A percentile compares a stretch with the other conserved stretches of the same genome.
phyloP scores from a whole-genome alignment of 1,140 invertebrate genomes.

The Aphelenchoides fujianensis region DNA sequence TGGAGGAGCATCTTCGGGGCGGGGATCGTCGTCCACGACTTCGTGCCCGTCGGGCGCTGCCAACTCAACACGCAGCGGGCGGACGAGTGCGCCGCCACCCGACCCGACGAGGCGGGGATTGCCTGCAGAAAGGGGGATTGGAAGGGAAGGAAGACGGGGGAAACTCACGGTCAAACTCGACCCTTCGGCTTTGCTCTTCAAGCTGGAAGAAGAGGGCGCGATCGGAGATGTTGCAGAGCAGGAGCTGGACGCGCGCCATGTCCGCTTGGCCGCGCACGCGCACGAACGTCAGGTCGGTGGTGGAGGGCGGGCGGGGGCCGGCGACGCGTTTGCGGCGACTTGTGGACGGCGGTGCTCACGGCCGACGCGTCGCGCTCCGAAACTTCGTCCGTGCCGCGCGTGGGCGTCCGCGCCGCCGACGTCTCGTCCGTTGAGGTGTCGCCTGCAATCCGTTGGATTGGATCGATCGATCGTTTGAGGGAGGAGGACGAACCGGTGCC shows the following conservation, averaged over 20 bases:
- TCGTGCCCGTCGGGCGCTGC: neutral
- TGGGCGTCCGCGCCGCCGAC: no score
- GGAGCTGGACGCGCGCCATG: slow-evolving; percentile 6
- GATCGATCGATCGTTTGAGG: no score
- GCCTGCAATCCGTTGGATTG: no score
- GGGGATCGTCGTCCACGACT: slow-evolving; percentile 1
- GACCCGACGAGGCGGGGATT: neutral
- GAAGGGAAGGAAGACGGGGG: neutral
- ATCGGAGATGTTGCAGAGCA: slow-evolving; percentile 12
- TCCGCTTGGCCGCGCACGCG: neutral
- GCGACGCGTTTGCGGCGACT: no score
- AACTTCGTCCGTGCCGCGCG: no score
- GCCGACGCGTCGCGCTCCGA: no score
- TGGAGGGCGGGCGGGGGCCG: no score
- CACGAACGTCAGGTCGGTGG: slow-evolving; percentile 9
- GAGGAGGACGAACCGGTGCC: no score
- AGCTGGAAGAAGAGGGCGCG: slow-evolving; percentile 12
- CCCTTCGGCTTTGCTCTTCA: slow-evolving; percentile 5
- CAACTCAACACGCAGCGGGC: slow-evolving; percentile 11
- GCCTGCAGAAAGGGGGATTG: neutral
- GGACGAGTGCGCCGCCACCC: slow-evolving; percentile 5
- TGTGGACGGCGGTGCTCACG: no score
- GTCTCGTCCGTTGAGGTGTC: no score
- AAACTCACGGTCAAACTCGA: slow-evolving; percentile 1
- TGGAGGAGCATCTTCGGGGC: slow-evolving; percentile 4